phyloP scores from a whole-genome alignment of 2,888 invertebrate species.

The Xestia xanthographa region DNA sequence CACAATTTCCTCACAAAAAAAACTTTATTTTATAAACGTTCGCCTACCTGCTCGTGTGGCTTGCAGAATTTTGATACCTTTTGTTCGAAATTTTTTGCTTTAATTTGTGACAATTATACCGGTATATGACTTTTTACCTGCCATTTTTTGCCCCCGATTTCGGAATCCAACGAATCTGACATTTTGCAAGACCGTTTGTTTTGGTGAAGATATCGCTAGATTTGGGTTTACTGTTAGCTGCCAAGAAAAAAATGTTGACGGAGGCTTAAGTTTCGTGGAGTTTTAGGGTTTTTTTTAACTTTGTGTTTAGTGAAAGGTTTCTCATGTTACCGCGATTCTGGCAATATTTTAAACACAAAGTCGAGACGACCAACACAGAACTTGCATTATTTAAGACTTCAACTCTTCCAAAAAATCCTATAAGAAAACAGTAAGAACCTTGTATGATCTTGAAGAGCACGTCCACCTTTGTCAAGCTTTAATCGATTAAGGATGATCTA shows the following conservation, averaged over 20 bases:
- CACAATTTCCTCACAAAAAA: slow-evolving; percentile 85
- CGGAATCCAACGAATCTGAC: slow-evolving; percentile 80
- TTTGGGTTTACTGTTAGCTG: slow-evolving; percentile 82
- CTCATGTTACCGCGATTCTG: slow-evolving; percentile 50
- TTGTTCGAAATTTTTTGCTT: slow-evolving; percentile 88
- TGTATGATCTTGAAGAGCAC: slow-evolving; percentile 33
- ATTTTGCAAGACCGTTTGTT: slow-evolving; percentile 88
- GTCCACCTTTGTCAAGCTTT: slow-evolving; percentile 72
- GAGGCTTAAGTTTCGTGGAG: slow-evolving; percentile 65
- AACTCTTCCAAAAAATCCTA: slow-evolving; percentile 26
- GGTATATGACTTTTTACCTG: slow-evolving; percentile 91
- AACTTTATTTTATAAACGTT: slow-evolving; percentile 81
- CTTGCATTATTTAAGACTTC: not conserved
- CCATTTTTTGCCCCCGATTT: slow-evolving; percentile 79
- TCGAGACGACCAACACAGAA: not conserved
- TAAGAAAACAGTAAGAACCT: slow-evolving; percentile 49
- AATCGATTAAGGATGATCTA: slow-evolving; percentile 88
- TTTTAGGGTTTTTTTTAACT: slow-evolving; percentile 52
- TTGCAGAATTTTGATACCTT: slow-evolving; percentile 90
- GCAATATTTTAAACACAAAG: slow-evolving; percentile 46
- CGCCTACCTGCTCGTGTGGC: slow-evolving; percentile 90
- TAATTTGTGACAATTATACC: slow-evolving; percentile 91
- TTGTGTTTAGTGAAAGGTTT: slow-evolving; percentile 57
- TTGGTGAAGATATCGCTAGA: slow-evolving; percentile 78
- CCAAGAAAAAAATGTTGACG: slow-evolving; percentile 68